Evolutionary conservation across 2,888 invertebrate genomes (phyloP), one percentile per base, ranked within the genome.

Genomic region (Microctonus aethiopoides): DNA sequence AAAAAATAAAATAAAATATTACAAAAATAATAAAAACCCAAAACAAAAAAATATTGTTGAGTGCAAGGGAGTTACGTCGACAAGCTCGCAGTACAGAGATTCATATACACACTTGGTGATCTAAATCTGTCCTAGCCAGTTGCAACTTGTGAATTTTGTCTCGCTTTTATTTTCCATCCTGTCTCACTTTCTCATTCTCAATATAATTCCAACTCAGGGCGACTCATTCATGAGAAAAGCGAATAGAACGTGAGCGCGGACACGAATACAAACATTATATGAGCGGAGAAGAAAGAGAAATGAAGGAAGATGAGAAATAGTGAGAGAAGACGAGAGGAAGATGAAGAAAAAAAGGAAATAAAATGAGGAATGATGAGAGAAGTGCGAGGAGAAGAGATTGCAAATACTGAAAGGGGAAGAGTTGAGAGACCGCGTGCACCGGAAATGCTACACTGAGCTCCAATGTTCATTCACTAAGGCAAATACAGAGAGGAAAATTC

Each of bases 181-280:
- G 70, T 76, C 71, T 26, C 59, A 66, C 36, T 54, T 34, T 41
- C 46, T 56, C 36, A 36, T 54, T 22, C 63, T 26, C 57, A 5
- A 16, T 41, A 41, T 41, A 29, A 41, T 46, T 54, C 56, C 70
- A 72, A 74, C 72, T n/a, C n/a, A n/a, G 70, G 78, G 76, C 81
- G 81, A 80, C 79, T 84, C 86, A 86, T 86, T 85, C 85, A 86
- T 85, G 80, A 86, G 83, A 78, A n/a, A n/a, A n/a, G n/a, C n/a
- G n/a, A 74, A 80, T 78, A 75, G 78, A 76, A 77, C 69, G 77
- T 76, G 41, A 72, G 52, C 56, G 54, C 39, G 39, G 24, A 69
- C 60, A 72, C 67, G 62, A 61, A 64, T n/a, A 52, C 32, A 34
- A 59, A 56, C 57, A 59, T 41, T 60, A 62, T 62, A 16, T 46